These are phyloP conservation scores for Orchesella flavescens DNA, from an alignment of 2,888 invertebrate genomes.

Conservation along the genomic window DNA sequence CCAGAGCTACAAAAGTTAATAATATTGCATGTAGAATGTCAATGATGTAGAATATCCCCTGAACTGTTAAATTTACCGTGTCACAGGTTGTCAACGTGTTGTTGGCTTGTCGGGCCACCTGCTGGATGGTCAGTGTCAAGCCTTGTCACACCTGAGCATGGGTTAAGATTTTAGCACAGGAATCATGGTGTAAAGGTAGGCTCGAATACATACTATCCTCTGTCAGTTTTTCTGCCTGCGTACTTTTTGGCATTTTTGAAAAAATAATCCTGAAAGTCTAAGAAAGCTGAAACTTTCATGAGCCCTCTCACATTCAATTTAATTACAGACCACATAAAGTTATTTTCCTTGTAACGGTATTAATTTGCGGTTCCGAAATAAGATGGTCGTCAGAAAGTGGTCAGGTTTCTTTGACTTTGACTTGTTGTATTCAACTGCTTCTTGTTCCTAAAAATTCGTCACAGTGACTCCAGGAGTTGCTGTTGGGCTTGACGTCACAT, in stretches of 20 bases:
- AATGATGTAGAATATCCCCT: conserved; percentile 11
- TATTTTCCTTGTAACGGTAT: no score
- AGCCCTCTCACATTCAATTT: no score
- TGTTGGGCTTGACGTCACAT: conserved; percentile 69
- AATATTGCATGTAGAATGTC: neutral
- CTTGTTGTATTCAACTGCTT: conserved; percentile 14
- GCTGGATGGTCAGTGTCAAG: conserved; percentile 60
- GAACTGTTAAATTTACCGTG: conserved; percentile 53
- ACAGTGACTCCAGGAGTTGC: conserved; percentile 67
- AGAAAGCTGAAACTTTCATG: conserved; percentile 20
- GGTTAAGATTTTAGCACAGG: conserved; percentile 59
- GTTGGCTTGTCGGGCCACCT: conserved; percentile 59
- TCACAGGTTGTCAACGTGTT: conserved; percentile 56
- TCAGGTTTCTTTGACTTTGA: conserved; percentile 46
- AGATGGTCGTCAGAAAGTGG: neutral
- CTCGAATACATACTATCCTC: conserved; percentile 25
- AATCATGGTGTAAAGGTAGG: conserved; percentile 57
- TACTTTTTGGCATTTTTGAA: conserved; percentile 30
- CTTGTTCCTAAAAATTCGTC: conserved; percentile 57
- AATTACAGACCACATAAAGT: no score
- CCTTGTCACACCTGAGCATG: conserved; percentile 58
- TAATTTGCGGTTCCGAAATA: no score
- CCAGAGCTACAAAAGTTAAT: neutral
- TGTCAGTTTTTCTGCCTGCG: conserved; percentile 44
- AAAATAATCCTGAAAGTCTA: conserved; percentile 6